A percentile compares a stretch with the other conserved stretches of the same genome.
Evolutionary conservation across 2,888 invertebrate species (phyloP).

Genomic region (Entomobrya multifasciata): DNA sequence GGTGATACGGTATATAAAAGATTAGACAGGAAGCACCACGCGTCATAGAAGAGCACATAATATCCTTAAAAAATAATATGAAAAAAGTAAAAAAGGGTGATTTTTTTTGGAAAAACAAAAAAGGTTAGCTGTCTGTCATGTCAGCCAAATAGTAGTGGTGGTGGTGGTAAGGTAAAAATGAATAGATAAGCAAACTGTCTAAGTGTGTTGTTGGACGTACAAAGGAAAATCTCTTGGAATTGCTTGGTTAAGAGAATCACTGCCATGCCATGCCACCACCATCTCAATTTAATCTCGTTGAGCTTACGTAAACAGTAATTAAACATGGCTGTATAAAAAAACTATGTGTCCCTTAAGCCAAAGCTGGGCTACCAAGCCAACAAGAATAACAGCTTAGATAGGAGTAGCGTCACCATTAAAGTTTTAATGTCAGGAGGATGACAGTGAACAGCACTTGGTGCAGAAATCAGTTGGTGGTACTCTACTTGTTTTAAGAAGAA

Average conservation of each 20-base stretch:
- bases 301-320: constrained; percentile 27
- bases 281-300: constrained; percentile 34
- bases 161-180: background rate
- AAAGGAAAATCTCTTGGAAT: constrained; percentile 16
- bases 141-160: background rate
- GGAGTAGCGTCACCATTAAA: background rate
- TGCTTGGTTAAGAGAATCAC: background rate
- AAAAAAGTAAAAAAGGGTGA: too few relatives aligned
- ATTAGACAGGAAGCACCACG: too few relatives aligned
- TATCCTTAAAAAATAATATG: too few relatives aligned
- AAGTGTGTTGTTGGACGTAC: background rate
- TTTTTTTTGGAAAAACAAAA: background rate
- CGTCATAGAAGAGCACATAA: too few relatives aligned
- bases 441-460: background rate
- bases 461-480: background rate
- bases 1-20: too few relatives aligned
- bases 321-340: background rate
- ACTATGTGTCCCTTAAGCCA: constrained; percentile 14
- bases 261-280: background rate
- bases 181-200: background rate
- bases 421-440: constrained; percentile 20
- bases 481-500: background rate
- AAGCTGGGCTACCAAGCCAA: constrained; percentile 4
- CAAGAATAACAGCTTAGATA: background rate
- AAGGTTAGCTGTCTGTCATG: background rate